Conservation (phyloP, 2,888 invertebrate species). For the Agapetus fuscipes region DNA sequence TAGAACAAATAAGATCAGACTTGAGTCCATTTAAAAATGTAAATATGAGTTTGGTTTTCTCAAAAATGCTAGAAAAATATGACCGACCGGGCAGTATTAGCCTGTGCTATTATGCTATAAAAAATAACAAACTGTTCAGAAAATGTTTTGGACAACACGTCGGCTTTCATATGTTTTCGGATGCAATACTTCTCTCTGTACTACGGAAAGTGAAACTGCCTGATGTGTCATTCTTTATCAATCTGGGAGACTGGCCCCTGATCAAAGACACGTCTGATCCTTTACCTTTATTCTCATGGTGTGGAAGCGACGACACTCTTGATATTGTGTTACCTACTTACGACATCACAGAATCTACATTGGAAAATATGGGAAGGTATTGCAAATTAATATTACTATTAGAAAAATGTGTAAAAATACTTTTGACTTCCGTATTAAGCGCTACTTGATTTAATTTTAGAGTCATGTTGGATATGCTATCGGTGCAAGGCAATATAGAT, state of each 20-base stretch:
- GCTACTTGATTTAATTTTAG: conserved; percentile 34
- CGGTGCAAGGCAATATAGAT: conserved; percentile 73
- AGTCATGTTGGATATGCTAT: conserved; percentile 81
- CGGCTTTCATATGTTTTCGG: conserved; percentile 93
- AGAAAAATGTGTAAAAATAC: background rate
- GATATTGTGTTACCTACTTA: conserved; percentile 95
- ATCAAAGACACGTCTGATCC: conserved; percentile 45
- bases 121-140: conserved; percentile 73
- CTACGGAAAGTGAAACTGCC: conserved; percentile 71
- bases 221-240: conserved; percentile 82
- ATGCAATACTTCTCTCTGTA: conserved; percentile 74
- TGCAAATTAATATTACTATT: conserved; percentile 1
- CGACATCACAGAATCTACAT: conserved; percentile 83
- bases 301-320: conserved; percentile 73
- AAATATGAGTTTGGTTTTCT: conserved; percentile 58
- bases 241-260: conserved; percentile 95
- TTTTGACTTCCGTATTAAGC: background rate
- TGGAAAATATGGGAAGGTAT: conserved; percentile 90
- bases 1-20: conserved; percentile 64
- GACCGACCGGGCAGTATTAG: conserved; percentile 73
- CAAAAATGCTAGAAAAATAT: conserved; percentile 57
- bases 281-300: conserved; percentile 92
- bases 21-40: conserved; percentile 57
- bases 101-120: conserved; percentile 82
- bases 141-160: conserved; percentile 91